Conservation (phyloP, 2,797 vertebrate genomes). For the Arrhamphus sclerolepis region DNA sequence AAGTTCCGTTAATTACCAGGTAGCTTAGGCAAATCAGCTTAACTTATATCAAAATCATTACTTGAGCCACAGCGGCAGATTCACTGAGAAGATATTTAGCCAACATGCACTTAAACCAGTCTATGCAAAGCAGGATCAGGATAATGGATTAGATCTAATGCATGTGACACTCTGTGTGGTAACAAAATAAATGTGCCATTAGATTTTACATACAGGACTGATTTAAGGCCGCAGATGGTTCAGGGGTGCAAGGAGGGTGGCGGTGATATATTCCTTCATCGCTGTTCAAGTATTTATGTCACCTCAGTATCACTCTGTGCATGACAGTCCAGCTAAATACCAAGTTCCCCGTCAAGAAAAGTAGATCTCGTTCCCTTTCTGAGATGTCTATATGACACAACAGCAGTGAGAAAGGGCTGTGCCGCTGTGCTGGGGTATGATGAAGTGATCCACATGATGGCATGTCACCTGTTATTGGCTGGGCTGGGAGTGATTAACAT, state of each 20-base stretch:
- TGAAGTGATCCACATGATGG: constrained; percentile 74
- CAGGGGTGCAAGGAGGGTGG: neutral
- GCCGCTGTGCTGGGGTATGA: constrained; percentile 57
- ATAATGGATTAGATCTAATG: constrained; percentile 65
- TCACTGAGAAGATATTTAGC: constrained; percentile 68
- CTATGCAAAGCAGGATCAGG: constrained; percentile 63
- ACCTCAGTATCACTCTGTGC: constrained; percentile 24
- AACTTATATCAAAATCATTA: constrained; percentile 76
- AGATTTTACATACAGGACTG: constrained; percentile 36
- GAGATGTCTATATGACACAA: constrained; percentile 42
- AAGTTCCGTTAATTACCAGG: constrained; percentile 78
- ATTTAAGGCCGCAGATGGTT: constrained; percentile 55
- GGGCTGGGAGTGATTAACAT: constrained; percentile 81
- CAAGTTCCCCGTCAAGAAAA: constrained; percentile 36
- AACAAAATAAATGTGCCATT: constrained; percentile 58
- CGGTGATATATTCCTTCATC: constrained; percentile 40
- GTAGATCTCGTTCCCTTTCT: constrained; percentile 26
- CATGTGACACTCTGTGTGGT: constrained; percentile 40
- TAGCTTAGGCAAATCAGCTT: constrained; percentile 80
- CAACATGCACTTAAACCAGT: constrained; percentile 68
- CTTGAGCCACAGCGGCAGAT: constrained; percentile 66
- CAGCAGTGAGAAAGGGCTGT: constrained; percentile 29
- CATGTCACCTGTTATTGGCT: constrained; percentile 77
- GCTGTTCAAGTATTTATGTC: constrained; percentile 28
- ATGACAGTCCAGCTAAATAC: constrained; percentile 41